phyloP scores from a whole-genome alignment of 1,140 invertebrate genomes.

The Anthonomus grandis region DNA sequence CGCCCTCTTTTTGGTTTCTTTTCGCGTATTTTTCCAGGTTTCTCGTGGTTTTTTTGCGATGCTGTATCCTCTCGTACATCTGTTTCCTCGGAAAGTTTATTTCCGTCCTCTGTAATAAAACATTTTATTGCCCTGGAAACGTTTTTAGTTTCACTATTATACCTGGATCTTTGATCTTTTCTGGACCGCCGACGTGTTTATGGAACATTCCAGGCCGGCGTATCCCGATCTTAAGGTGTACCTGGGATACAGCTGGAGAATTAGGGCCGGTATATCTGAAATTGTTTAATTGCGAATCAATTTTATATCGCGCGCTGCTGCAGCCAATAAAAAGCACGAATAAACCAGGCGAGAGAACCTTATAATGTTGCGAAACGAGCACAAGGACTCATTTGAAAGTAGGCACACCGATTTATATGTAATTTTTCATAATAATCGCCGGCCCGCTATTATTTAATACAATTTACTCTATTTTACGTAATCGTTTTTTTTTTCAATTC shows the following conservation, averaged over 20 bases:
- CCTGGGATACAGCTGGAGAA: constrained; percentile 35
- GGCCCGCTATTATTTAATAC: constrained; percentile 17
- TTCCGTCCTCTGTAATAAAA: not conserved
- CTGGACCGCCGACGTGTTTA: not conserved
- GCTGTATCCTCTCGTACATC: not conserved
- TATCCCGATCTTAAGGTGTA: constrained; percentile 36
- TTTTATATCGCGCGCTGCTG: not conserved
- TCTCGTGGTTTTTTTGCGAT: constrained; percentile 10
- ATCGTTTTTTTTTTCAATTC: not conserved
- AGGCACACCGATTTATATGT: constrained; percentile 15
- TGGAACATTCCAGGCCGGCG: constrained; percentile 28
- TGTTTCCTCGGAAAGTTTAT: not conserved
- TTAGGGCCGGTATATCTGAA: constrained; percentile 28
- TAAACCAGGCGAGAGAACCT: not conserved
- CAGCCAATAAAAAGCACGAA: not conserved
- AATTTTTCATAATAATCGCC: constrained; percentile 21
- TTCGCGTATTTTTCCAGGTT: constrained; percentile 1
- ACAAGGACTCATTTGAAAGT: constrained; percentile 25
- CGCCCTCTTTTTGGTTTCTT: constrained; percentile 2
- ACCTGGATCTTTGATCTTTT: constrained; percentile 12
- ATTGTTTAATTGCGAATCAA: not conserved
- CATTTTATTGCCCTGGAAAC: not conserved
- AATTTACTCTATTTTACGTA: not conserved
- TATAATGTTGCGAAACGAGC: constrained; percentile 28
- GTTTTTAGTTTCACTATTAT: not conserved